These are phyloP conservation scores for Diploscapter pachys DNA, from an alignment of 1,140 invertebrate genomes.

Conservation along the genomic window DNA sequence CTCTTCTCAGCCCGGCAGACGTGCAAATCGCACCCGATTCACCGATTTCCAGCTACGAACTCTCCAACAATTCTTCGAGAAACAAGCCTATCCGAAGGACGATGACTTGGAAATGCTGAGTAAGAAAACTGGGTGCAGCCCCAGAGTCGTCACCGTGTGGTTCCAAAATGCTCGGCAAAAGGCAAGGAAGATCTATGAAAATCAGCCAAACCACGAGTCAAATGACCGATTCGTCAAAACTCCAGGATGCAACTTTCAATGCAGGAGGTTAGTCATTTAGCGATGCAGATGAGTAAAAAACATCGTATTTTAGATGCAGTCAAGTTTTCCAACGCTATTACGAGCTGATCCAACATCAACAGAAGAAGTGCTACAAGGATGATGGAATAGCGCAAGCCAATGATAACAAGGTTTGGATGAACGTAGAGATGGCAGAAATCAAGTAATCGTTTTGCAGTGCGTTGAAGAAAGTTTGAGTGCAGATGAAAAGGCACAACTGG, in stretches of 20 bases:
- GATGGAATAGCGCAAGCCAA: conserved; percentile 64
- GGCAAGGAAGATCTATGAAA: conserved; percentile 89
- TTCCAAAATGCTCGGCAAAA: conserved; percentile 95
- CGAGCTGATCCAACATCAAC: conserved; percentile 96
- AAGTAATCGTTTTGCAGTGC: neutral
- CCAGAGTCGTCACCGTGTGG: conserved; percentile 94
- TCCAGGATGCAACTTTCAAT: conserved; percentile 93
- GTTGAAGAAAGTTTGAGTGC: conserved; percentile 37
- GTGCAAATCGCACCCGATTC: conserved; percentile 95
- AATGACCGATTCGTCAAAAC: conserved; percentile 82
- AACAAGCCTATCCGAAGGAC: conserved; percentile 80
- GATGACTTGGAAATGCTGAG: conserved; percentile 97
- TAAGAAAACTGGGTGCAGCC: conserved; percentile 84
- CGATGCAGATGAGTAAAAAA: neutral
- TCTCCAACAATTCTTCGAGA: conserved; percentile 97
- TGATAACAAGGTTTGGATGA: conserved; percentile 41
- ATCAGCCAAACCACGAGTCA: conserved; percentile 74
- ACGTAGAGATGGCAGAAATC: no score
- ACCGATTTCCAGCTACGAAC: conserved; percentile 97
- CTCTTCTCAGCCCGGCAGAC: conserved; percentile 68
- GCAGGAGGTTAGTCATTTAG: conserved; percentile 71
- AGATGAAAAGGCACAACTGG: conserved; percentile 50
- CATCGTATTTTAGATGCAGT: conserved; percentile 67
- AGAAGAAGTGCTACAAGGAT: conserved; percentile 82
- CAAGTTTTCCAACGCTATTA: conserved; percentile 97